These are phyloP conservation scores for Drosophila parabipectinata DNA, from an alignment of 1,140 invertebrate genomes.

Conservation along the genomic window DNA sequence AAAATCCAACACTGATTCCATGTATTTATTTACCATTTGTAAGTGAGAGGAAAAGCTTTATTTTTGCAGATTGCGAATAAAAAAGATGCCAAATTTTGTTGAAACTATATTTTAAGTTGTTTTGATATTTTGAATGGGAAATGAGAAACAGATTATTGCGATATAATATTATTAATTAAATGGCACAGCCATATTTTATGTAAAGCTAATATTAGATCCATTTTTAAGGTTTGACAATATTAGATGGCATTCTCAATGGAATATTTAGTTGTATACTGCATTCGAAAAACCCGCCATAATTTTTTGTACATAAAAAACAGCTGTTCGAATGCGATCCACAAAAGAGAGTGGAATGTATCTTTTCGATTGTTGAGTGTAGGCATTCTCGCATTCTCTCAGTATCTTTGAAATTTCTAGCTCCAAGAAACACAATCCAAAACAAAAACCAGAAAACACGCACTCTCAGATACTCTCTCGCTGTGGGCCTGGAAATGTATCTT, in stretches of 20 bases:
- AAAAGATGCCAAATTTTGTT: slow-evolving; percentile 74
- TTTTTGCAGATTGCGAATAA: slow-evolving; percentile 63
- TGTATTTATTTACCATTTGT: slow-evolving; percentile 73
- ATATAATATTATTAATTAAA: no score
- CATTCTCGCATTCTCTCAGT: slow-evolving; percentile 1
- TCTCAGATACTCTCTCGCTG: slow-evolving; percentile 6
- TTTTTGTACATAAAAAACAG: background rate
- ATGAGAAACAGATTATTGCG: no score
- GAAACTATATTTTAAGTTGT: slow-evolving; percentile 16
- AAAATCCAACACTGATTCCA: slow-evolving; percentile 38
- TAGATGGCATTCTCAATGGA: no score
- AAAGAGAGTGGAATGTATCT: slow-evolving; percentile 43
- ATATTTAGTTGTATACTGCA: no score
- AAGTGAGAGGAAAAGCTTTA: slow-evolving; percentile 70
- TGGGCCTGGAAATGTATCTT: slow-evolving; percentile 44
- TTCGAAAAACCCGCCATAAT: background rate
- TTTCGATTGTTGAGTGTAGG: slow-evolving; percentile 12
- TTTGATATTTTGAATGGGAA: background rate
- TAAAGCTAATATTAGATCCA: no score
- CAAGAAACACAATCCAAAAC: slow-evolving; percentile 48
- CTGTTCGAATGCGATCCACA: slow-evolving; percentile 1
- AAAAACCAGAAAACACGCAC: slow-evolving; percentile 27
- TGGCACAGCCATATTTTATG: no score
- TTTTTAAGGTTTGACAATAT: no score
- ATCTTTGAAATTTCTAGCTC: slow-evolving; percentile 10